Evolutionary conservation across 2,888 invertebrate species (phyloP), one percentile per base, ranked within the genome.

Genomic region (Brachyptera putata): DNA sequence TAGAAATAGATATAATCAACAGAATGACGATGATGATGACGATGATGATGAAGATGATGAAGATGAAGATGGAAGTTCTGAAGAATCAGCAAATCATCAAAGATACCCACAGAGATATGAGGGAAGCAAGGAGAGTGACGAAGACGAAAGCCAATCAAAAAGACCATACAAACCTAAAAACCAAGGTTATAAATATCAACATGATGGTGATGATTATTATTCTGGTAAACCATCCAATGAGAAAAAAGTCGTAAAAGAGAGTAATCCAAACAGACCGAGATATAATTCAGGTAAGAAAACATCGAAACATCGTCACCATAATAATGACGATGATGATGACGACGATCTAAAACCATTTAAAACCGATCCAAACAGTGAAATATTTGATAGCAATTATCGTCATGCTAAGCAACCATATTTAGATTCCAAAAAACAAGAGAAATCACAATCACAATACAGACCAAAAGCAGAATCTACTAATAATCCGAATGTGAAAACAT

Each of bases 241-340:
- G 13, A 9, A 53, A 11, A 53, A 24, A 11, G 18, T 25, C 16
- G 30, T 25, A 25, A 4, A 24, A n/a, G 5, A 50, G 49, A 5
- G 14, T 14, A 1, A 16, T 9, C 16, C 30, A 25, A n/a, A n/a
- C n/a, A n/a, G n/a, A n/a, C n/a, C n/a, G n/a, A n/a, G n/a, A n/a
- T n/a, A n/a, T n/a, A n/a, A n/a, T n/a, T n/a, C n/a, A n/a, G n/a
- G n/a, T n/a, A 30, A 30, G 2, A 50, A 36, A 22, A 46, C 24
- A 3, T 46, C 46, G n/a, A 46, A 46, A n/a, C 46, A 46, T 16
- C 18, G 46, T 3, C 53, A 53, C 11, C 14, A 53, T 7, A 34
- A 36, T 21, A 22, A 36, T 11, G 53, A 53, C 9, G 53, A 53
- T 2, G 53, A 53, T 13, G 53, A 53, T 36, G 50, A 50, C 14